Evolutionary conservation across 2,888 invertebrate species (phyloP), one percentile per base, ranked within the genome.

Genomic region (Camponotus fellah): DNA sequence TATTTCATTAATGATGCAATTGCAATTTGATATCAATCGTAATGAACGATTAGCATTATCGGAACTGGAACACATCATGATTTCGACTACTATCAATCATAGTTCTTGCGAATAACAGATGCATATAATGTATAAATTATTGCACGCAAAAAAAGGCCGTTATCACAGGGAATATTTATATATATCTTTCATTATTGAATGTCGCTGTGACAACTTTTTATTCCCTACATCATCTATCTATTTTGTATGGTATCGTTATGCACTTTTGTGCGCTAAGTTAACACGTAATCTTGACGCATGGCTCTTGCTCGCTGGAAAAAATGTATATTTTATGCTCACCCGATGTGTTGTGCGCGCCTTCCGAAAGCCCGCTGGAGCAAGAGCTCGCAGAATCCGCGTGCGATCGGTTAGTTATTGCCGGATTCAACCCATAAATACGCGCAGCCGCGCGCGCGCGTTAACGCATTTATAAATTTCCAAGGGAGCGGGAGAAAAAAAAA

Each of bases 251-350:
- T 72, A 62, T 80, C 74, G 79, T 80, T 74, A 60, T 80, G 74
- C 74, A 74, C 60, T 80, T 26, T 34, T 80, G 72, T 43, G 72
- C 58, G 58, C 34, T 60, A 80, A 80, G 74, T 80, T 72, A 58
- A 80, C 37, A 72, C 79, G 46, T 80, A 80, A 80, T 72, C 79
- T 72, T 80, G 79, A 80, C 74, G 37, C 60, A 80, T 80, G 74
- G 79, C 46, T 8, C 8, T 43, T 58, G 74, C 26, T 56, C n/a
- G 69, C 32, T 32, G 43, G 12, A 80, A 60, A 72, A 74, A 80
- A 72, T 34, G 21, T 46, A 37, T 80, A 72, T 72, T 80, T 80
- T 80, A 80, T 34, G 17, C 26, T 74, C 26, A 8, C 43, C 34
- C 79, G 74, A 37, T 37, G 46, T 40, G 37, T 79, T 79, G 21